Evolutionary conservation across 2,888 invertebrate species (phyloP).

Genomic region (Drosophila acutilabella): DNA sequence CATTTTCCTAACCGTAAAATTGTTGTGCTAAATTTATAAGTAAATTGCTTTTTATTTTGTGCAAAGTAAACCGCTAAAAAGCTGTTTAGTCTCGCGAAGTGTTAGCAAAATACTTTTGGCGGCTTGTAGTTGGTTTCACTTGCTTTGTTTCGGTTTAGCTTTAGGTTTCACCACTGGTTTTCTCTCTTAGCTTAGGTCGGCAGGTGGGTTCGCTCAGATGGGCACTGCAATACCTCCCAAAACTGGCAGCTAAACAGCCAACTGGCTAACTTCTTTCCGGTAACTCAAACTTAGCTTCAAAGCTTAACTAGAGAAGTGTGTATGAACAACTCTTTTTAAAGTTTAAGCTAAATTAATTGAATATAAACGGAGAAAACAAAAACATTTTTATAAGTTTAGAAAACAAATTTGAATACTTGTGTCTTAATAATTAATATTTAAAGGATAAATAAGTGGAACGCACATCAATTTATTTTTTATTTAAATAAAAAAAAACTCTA

Average conservation of each 20-base stretch:
- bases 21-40: conserved; percentile 66
- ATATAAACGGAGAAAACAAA: no score
- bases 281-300: not conserved
- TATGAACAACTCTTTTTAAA: no score
- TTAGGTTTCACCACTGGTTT: not conserved
- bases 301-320: conserved; percentile 8
- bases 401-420: no score
- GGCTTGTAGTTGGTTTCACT: conserved; percentile 27
- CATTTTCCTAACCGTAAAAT: conserved; percentile 43
- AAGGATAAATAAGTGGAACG: no score
- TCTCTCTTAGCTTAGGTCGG: conserved; percentile 15
- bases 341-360: no score
- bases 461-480: no score
- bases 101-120: conserved; percentile 61
- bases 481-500: no score
- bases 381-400: no score
- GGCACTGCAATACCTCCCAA: not conserved
- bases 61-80: conserved; percentile 57
- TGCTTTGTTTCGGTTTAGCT: conserved; percentile 4
- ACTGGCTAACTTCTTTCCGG: conserved; percentile 17
- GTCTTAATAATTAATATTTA: no score
- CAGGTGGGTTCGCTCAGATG: conserved; percentile 12
- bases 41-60: conserved; percentile 63
- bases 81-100: conserved; percentile 66
- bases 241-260: not conserved